These are phyloP conservation scores for Misgurnus anguillicaudatus DNA, from an alignment of 2,113 vertebrate species.

Conservation along the genomic window DNA sequence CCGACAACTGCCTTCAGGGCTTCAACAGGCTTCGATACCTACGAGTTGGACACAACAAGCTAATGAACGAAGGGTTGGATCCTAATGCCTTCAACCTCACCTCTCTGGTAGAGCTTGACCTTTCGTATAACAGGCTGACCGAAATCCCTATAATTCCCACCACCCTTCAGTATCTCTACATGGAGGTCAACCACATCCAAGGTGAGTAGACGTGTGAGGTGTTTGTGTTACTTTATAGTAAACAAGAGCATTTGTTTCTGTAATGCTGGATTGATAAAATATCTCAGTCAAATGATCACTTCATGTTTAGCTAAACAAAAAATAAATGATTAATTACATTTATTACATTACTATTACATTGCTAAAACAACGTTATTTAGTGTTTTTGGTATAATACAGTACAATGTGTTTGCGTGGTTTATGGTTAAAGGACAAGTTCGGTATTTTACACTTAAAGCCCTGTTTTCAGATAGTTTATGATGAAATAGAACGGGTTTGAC, in stretches of 20 bases:
- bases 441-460: too few relatives aligned
- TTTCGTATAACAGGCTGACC: conserved; percentile 75
- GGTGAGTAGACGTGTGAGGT: conserved; percentile 57
- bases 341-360: too few relatives aligned
- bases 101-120: conserved; percentile 75
- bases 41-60: conserved; percentile 67
- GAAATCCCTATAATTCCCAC: conserved; percentile 67
- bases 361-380: neutral
- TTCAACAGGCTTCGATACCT: conserved; percentile 67
- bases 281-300: too few relatives aligned
- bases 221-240: neutral
- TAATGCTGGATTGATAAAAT: neutral
- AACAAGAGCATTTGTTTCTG: neutral
- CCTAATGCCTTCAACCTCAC: conserved; percentile 66
- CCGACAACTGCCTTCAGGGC: conserved; percentile 60
- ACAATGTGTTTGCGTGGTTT: too few relatives aligned
- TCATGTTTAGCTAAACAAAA: too few relatives aligned
- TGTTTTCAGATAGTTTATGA: too few relatives aligned
- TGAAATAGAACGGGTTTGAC: too few relatives aligned
- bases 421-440: too few relatives aligned
- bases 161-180: conserved; percentile 74
- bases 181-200: conserved; percentile 76
- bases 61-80: conserved; percentile 58
- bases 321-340: too few relatives aligned
- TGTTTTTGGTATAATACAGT: too few relatives aligned